A percentile compares a stretch with the other conserved stretches of the same genome.
Conservation (phyloP, 2,888 invertebrate species). For the Rotaria magnacalcarata region DNA sequence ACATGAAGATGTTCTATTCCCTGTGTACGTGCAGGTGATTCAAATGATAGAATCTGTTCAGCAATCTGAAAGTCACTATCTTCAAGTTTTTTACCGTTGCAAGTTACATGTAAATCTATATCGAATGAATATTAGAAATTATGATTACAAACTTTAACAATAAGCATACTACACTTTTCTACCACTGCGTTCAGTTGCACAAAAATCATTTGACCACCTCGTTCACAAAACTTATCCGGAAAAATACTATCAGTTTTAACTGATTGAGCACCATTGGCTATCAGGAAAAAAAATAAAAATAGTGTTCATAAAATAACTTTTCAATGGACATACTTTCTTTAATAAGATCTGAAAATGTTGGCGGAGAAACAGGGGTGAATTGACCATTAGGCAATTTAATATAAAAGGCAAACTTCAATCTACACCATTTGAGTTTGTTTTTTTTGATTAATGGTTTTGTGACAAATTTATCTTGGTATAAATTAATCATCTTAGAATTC, state of each 20-base stretch:
- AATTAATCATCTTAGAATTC: not conserved
- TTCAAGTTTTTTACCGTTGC: not conserved
- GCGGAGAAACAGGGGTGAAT: not conserved
- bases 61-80: not conserved
- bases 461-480: not conserved
- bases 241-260: not conserved
- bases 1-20: not conserved
- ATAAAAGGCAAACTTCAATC: not conserved
- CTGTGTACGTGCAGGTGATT: not conserved
- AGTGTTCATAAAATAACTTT: not conserved
- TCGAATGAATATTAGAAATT: not conserved
- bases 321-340: not conserved
- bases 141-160: too few relatives aligned
- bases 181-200: not conserved
- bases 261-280: not conserved
- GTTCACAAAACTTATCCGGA: not conserved
- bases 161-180: not conserved
- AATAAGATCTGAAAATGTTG: not conserved
- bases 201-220: conserved; percentile 5
- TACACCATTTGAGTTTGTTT: not conserved
- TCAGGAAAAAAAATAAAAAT: not conserved
- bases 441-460: not conserved
- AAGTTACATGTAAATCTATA: not conserved
- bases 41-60: not conserved
- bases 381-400: not conserved